Evolutionary conservation across 92 coral and sea anemone genomes (phyloP).

Genomic region (Parazoanthus darwini): DNA sequence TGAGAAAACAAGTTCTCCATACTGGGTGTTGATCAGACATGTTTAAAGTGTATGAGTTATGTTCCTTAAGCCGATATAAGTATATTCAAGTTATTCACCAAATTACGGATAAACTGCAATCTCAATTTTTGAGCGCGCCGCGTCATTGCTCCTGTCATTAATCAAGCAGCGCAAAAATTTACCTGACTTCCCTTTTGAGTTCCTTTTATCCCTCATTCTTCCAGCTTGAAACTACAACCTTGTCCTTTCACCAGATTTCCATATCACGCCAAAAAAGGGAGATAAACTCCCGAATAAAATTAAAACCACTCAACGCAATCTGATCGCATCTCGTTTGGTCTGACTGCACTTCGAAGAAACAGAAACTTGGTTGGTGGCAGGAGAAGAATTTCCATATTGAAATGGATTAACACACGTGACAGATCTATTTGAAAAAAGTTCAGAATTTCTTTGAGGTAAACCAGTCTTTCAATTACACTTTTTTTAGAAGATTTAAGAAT

Average conservation of each 20-base stretch:
- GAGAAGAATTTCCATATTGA: neutral
- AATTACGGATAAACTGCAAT: neutral
- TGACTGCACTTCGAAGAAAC: neutral
- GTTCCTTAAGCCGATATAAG: neutral
- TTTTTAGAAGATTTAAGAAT: neutral
- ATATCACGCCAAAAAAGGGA: neutral
- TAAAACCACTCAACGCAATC: constrained; percentile 25
- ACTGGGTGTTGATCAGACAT: neutral
- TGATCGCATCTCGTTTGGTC: neutral
- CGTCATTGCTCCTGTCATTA: neutral
- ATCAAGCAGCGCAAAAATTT: neutral
- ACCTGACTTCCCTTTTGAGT: constrained; percentile 31
- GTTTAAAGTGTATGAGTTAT: neutral
- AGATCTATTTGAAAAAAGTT: too few relatives aligned
- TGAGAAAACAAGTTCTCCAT: neutral
- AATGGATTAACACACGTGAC: neutral
- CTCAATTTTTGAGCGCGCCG: neutral
- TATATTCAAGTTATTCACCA: neutral
- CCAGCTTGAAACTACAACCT: neutral
- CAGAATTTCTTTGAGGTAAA: neutral
- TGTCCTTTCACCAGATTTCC: neutral
- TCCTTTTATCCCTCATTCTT: constrained; percentile 32
- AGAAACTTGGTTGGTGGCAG: too few relatives aligned
- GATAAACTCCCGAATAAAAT: neutral
- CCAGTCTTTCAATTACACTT: neutral